phyloP scores from a whole-genome alignment of 1,140 invertebrate species.

The Aphelenchoides fujianensis region DNA sequence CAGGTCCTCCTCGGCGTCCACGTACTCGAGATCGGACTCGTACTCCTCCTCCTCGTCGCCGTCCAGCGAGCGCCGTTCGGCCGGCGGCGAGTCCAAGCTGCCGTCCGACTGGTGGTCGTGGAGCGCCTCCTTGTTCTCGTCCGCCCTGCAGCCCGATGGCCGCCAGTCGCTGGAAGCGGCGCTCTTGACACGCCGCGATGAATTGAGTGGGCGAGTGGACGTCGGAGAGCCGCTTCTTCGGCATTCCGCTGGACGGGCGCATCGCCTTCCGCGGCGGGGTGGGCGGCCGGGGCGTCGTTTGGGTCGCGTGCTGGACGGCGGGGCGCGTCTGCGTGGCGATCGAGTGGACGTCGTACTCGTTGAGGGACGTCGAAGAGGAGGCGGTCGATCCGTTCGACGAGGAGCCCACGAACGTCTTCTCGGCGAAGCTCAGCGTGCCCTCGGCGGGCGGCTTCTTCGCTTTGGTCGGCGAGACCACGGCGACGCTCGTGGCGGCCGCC shows the following conservation, averaged over 20 bases:
- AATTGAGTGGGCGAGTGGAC: constrained; percentile 16
- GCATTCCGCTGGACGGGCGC: neutral
- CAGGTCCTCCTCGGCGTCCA: neutral
- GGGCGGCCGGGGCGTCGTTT: neutral
- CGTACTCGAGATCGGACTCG: neutral
- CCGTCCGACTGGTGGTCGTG: neutral
- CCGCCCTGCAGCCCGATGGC: neutral
- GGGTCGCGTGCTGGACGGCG: neutral
- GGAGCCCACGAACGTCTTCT: neutral
- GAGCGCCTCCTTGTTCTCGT: constrained; percentile 12
- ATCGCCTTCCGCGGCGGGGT: neutral
- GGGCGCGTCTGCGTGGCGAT: constrained; percentile 6
- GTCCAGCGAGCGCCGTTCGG: neutral
- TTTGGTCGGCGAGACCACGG: constrained; percentile 8
- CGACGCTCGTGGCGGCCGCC: neutral
- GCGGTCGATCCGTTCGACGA: neutral
- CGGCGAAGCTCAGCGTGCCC: neutral
- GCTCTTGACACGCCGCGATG: constrained; percentile 5
- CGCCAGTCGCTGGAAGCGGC: constrained; percentile 4
- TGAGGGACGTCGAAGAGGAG: neutral
- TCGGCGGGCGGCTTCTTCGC: neutral
- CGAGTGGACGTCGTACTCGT: neutral
- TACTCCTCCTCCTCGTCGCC: constrained; percentile 10
- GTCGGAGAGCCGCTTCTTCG: constrained; percentile 17
- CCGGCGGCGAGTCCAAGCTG: neutral